Base-by-base conservation (phyloP, 2,113 vertebrate genomes). In the Macquaria australasica region DNA sequence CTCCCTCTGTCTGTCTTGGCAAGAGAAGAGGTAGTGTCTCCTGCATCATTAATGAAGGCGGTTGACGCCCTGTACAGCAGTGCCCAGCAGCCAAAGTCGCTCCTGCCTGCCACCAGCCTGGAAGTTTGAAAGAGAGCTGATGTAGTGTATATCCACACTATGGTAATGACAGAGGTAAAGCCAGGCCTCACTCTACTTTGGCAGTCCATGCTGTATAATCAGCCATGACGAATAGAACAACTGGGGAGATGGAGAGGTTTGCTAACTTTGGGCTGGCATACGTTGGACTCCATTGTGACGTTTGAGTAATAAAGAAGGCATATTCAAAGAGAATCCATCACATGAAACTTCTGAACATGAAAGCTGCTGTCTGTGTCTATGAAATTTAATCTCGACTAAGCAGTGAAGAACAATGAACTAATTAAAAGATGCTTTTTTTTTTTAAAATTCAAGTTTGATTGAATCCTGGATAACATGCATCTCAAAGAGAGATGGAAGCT, bases 11-110 rank as follows among this genome's bases (percentile, higher is more conserved):
- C 90, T 88, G 72, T 82, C 81, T 89, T 85, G 87, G 91, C 88
- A 87, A 63, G 70, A 90, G 84, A 79, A 79, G 77, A 86, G 88
- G 81, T 11, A 77, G 78, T 51, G 87, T 91, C 84, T 92, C 86
- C 82, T 91, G 91, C 89, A 93, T 93, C 89, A 84, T 93, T 94
- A 86, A 93, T 93, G 90, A 91, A 77, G 87, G 81, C 31, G 78
- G 86, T 84, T 51, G 89, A 91, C 83, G 88, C 89, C 87, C 88
- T 39, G 58, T 28, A 45, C 88, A 84, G 90, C 75, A 68, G 82
- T 41, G 77, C 87, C 88, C 85, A 12, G 73, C 87, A 88, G 87
- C 79, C 81, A 87, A 31, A 81, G 76, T 71, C 80, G 76, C 79
- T 76, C 68, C 89, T 51, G 70, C 64, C 84, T 84, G 83, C 84